phyloP scores from a whole-genome alignment of 2,888 invertebrate species.

The Hemaris fuciformis region DNA sequence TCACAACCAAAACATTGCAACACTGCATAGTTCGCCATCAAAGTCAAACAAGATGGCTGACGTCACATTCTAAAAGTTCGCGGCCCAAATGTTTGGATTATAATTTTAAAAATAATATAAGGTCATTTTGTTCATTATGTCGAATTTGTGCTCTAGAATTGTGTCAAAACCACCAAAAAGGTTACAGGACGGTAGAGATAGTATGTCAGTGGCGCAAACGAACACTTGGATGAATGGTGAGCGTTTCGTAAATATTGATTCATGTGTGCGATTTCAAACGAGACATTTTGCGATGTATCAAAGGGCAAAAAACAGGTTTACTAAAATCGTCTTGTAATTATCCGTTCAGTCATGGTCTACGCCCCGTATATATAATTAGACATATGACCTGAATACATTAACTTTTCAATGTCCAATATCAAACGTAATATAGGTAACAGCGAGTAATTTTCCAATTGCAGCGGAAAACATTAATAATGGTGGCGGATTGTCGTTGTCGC shows the following conservation, averaged over 20 bases:
- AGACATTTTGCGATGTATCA: slow-evolving; percentile 34
- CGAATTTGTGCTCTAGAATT: slow-evolving; percentile 89
- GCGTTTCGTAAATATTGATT: slow-evolving; percentile 65
- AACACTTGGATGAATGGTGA: slow-evolving; percentile 94
- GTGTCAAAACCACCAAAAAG: slow-evolving; percentile 88
- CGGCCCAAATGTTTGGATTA: slow-evolving; percentile 47
- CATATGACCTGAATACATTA: slow-evolving; percentile 24
- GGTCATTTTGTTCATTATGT: slow-evolving; percentile 76
- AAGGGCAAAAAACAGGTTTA: slow-evolving; percentile 38
- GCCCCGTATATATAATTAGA: slow-evolving; percentile 25
- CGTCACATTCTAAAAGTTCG: slow-evolving; percentile 37
- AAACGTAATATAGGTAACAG: slow-evolving; percentile 12
- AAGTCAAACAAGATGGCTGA: slow-evolving; percentile 60
- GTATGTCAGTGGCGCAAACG: slow-evolving; percentile 89
- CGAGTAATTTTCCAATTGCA: slow-evolving; percentile 55
- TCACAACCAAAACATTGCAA: background rate
- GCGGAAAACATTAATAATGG: slow-evolving; percentile 90
- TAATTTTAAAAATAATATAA: slow-evolving; percentile 40
- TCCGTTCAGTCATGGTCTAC: slow-evolving; percentile 31
- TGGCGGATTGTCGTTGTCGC: slow-evolving; percentile 85
- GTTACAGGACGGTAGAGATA: slow-evolving; percentile 87
- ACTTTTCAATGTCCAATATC: background rate
- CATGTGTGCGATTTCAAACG: slow-evolving; percentile 36
- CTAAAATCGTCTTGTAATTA: slow-evolving; percentile 22
- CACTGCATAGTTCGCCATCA: slow-evolving; percentile 15